Conservation (phyloP, 2,797 vertebrate species). For the Decapterus maruadsi region DNA sequence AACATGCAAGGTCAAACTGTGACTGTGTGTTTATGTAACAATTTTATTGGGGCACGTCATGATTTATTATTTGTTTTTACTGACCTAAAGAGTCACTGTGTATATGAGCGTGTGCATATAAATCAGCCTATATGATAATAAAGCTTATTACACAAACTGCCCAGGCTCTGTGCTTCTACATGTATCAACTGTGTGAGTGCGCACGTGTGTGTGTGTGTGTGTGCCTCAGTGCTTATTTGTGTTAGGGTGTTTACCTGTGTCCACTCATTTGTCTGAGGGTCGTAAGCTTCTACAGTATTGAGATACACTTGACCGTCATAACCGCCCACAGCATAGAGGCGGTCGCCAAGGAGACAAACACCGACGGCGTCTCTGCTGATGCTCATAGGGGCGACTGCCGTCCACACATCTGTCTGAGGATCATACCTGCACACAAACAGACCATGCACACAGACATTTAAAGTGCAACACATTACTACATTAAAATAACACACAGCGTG, state of each 20-base stretch:
- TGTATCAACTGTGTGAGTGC: neutral
- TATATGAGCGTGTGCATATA: neutral
- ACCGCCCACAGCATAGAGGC: constrained; percentile 95
- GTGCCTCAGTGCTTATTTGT: neutral
- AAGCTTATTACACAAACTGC: neutral
- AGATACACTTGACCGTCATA: constrained; percentile 97
- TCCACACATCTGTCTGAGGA: constrained; percentile 98
- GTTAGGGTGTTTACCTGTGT: constrained; percentile 87
- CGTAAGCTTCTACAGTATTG: constrained; percentile 96
- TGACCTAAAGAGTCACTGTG: constrained; percentile 3
- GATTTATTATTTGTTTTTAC: constrained; percentile 21
- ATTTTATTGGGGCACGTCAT: constrained; percentile 1
- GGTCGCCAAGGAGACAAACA: constrained; percentile 96
- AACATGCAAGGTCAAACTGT: constrained; percentile 50
- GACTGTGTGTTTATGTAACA: constrained; percentile 30
- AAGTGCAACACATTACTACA: neutral
- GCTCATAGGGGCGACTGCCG: constrained; percentile 97
- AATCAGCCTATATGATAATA: neutral
- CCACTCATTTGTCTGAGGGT: constrained; percentile 99
- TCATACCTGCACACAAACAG: constrained; percentile 88
- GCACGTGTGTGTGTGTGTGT: neutral
- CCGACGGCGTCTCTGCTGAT: constrained; percentile 97
- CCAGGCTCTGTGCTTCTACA: neutral
- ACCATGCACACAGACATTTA: constrained; percentile 12
- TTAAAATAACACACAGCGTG: neutral